These are phyloP conservation scores for Dicrostonyx torquatus DNA, from an alignment of 2,797 vertebrate species.

Conservation along the genomic window DNA sequence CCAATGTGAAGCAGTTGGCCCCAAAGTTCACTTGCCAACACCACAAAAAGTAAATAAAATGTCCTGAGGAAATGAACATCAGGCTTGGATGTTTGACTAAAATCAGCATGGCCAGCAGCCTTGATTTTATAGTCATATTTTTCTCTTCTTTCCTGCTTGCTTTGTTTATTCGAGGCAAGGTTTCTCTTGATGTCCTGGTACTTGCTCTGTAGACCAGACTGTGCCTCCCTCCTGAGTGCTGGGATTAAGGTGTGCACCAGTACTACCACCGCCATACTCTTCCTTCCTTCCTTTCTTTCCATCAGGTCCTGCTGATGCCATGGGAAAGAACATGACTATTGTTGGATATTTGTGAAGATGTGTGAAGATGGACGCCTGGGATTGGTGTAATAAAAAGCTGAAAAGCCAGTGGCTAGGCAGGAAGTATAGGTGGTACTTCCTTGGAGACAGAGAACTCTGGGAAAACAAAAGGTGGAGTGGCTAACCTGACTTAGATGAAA, in stretches of 20 bases:
- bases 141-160: neutral
- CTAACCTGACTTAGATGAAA: neutral
- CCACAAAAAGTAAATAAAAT: neutral
- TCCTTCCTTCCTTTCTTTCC: neutral
- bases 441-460: no score
- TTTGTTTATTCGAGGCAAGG: neutral
- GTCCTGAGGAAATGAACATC: neutral
- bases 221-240: neutral
- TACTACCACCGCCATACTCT: neutral
- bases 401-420: no score
- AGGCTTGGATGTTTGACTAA: neutral
- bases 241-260: neutral
- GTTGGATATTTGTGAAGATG: neutral
- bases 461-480: neutral
- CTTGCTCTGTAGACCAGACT: neutral
- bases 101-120: neutral
- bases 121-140: no score
- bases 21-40: neutral
- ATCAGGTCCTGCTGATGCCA: neutral
- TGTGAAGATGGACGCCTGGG: no score
- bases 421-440: neutral
- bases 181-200: neutral
- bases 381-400: no score
- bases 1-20: neutral
- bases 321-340: neutral